Percentiles rank a stretch among this genome's conserved stretches.
Evolutionary conservation across 1,140 invertebrate species (phyloP).

Genomic region (Euura lappo): DNA sequence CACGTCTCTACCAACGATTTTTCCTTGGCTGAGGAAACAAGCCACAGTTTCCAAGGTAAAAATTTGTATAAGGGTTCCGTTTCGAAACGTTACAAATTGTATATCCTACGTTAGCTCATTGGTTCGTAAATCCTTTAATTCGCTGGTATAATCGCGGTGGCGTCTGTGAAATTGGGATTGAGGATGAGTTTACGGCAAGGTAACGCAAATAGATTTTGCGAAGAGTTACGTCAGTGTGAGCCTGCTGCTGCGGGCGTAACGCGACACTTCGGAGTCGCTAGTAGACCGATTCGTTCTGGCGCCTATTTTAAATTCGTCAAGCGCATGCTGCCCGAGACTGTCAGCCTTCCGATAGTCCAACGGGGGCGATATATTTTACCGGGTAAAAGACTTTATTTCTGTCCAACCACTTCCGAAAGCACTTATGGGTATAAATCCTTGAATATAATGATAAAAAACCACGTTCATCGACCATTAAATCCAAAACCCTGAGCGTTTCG

Average conservation of each 20-base stretch:
- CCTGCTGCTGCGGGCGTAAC: neutral
- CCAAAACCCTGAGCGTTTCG: no score
- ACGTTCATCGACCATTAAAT: neutral
- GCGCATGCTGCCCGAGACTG: neutral
- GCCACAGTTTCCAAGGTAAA: no score
- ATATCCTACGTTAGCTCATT: neutral
- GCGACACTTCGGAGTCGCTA: neutral
- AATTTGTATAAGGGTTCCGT: no score
- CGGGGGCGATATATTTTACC: neutral
- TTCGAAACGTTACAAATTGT: no score
- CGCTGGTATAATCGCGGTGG: neutral
- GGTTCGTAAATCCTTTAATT: neutral
- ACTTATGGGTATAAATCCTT: neutral
- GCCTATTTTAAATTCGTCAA: constrained; percentile 3
- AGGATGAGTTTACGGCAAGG: constrained; percentile 1
- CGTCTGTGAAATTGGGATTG: neutral
- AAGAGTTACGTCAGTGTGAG: neutral
- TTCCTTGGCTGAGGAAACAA: no score
- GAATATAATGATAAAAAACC: neutral
- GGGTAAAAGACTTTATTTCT: constrained; percentile 6
- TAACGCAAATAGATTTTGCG: neutral
- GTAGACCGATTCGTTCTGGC: neutral
- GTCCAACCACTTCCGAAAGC: constrained; percentile 7
- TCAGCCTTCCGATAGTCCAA: constrained; percentile 7
- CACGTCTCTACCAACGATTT: no score